Base-by-base conservation (phyloP, 2,797 vertebrate genomes). In the Xyrichtys novacula region DNA sequence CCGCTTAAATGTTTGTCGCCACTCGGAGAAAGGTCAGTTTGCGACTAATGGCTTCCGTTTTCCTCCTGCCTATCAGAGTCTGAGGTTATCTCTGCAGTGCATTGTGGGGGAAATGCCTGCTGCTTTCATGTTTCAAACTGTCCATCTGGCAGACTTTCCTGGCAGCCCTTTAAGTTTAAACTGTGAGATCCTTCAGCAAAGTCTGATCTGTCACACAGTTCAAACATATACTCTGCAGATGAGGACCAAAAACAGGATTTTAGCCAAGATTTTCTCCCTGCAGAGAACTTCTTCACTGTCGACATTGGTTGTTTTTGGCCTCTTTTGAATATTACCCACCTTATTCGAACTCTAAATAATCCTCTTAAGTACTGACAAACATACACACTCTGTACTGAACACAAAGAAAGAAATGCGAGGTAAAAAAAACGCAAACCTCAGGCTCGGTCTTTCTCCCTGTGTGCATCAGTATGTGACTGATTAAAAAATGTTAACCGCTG, bases 11-110 rank as follows among this genome's bases (percentile, higher is more conserved):
- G 34, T 57, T 36, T 71, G 80, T 89, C 89, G 69, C 46, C 61
- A 63, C 71, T 85, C 73, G 63, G 56, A 80, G 66, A 91, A 92
- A 89, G 86, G 88, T 92, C 88, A 85, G 38, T 60, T 26, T 53
- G 25, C 90, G 88, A 93, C 58, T 80, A 79, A 92, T 88, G 85
- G 80, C 75, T 92, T 94, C 93, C 91, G 71, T 54, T 88, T 91
- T 83, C 92, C 91, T 88, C 65, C 74, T 19, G 28, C 65, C 84
- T 90, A 86, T 90, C 80, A 77, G 63, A 80, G 58, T 23, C 74
- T 38, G 68, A 1, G 43, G 78, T 93, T 93, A 92, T 94, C 91
- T 91, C 83, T 71, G 68, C 66, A 26, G 71, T 75, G 77, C 89
- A 92, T 85, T 81, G 78, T 68, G 67, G 4, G 80, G 92, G 92